phyloP scores from a whole-genome alignment of 2,797 vertebrate species.

The Mus caroli region DNA sequence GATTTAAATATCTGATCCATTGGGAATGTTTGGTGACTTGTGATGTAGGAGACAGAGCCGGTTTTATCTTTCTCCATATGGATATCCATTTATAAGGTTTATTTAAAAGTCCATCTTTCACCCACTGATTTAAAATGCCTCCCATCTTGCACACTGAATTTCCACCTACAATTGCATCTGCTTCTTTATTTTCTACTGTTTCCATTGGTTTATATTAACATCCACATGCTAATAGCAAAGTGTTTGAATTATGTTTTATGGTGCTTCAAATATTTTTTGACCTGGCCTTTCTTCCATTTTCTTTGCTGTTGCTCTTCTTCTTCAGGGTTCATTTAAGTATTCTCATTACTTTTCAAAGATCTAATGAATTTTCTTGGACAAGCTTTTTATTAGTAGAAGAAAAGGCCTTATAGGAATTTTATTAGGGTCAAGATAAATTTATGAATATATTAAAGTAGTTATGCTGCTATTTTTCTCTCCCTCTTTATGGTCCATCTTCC shows the following conservation, averaged over 20 bases:
- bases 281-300: background rate
- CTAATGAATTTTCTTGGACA: background rate
- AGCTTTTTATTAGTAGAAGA: background rate
- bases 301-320: background rate
- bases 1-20: slow-evolving; percentile 67
- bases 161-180: slow-evolving; percentile 17
- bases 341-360: background rate
- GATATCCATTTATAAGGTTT: slow-evolving; percentile 43
- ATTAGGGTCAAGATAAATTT: background rate
- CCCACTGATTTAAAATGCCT: slow-evolving; percentile 34
- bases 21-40: slow-evolving; percentile 41
- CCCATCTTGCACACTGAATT: slow-evolving; percentile 4
- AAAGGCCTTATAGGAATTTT: background rate
- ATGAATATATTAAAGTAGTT: background rate
- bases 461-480: background rate
- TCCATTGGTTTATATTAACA: background rate
- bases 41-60: slow-evolving; percentile 49
- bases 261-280: background rate
- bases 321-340: background rate
- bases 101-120: slow-evolving; percentile 61
- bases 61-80: slow-evolving; percentile 69
- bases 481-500: background rate
- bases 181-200: slow-evolving; percentile 51
- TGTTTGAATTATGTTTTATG: background rate
- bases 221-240: slow-evolving; percentile 27